A percentile compares a stretch with the other conserved stretches of the same genome.
These are phyloP conservation scores for Taenioides sp. DNA, from an alignment of 2,797 vertebrate genomes.

Conservation along the genomic window DNA sequence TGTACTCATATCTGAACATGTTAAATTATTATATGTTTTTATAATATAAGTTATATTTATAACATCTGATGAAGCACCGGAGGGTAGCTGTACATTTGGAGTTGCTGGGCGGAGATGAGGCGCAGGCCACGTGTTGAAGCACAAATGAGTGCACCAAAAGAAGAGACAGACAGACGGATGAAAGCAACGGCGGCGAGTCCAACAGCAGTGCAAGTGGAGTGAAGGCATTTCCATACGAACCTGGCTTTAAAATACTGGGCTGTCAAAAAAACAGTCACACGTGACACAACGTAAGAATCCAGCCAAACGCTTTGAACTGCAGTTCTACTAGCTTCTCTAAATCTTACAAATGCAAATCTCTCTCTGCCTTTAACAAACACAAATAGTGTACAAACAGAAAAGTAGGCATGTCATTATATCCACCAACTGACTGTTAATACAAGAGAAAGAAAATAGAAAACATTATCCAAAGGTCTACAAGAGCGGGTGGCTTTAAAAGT, in stretches of 20 bases:
- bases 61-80: slow-evolving; percentile 50
- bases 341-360: slow-evolving; percentile 86
- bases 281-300: slow-evolving; percentile 99
- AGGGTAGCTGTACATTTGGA: slow-evolving; percentile 43
- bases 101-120: slow-evolving; percentile 68
- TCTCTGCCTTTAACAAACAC: slow-evolving; percentile 78
- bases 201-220: slow-evolving; percentile 99
- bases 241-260: slow-evolving; percentile 99
- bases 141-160: slow-evolving; percentile 76
- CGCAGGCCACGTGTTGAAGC: slow-evolving; percentile 66
- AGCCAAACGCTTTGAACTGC: slow-evolving; percentile 92
- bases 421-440: slow-evolving; percentile 76
- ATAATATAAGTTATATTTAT: too few relatives aligned
- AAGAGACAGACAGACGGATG: slow-evolving; percentile 90
- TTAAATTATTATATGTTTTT: background rate
- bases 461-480: slow-evolving; percentile 82
- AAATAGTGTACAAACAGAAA: slow-evolving; percentile 82
- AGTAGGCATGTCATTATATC: slow-evolving; percentile 80
- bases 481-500: slow-evolving; percentile 76
- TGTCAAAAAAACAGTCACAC: slow-evolving; percentile 99
- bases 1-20: background rate
- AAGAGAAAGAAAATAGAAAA: slow-evolving; percentile 79
- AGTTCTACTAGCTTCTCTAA: slow-evolving; percentile 77
- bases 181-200: slow-evolving; percentile 97
- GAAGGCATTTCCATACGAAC: slow-evolving; percentile 99